These are phyloP conservation scores for Dipodomys merriami DNA, from an alignment of 2,113 vertebrate genomes.

Conservation along the genomic window DNA sequence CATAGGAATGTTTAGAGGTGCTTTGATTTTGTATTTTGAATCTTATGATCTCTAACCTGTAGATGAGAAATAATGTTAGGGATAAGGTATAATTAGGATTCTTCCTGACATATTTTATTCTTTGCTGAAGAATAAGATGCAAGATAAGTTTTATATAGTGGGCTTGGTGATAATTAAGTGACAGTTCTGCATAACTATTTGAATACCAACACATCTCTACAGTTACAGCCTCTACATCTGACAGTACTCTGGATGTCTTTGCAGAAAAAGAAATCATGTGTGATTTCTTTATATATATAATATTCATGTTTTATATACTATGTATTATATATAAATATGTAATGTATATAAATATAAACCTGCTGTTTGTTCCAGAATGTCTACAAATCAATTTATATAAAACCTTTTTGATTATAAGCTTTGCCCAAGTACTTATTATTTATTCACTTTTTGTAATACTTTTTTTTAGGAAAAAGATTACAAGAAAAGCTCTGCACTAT, in stretches of 20 bases:
- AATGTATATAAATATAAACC: conserved; percentile 9
- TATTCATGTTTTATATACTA: too few species aligned
- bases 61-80: conserved; percentile 27
- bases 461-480: conserved; percentile 47
- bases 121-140: conserved; percentile 63
- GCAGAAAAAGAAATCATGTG: conserved; percentile 13
- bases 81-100: conserved; percentile 74
- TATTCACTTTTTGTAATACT: conserved; percentile 60
- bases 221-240: neutral
- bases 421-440: neutral
- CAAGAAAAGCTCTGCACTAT: neutral
- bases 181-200: conserved; percentile 53
- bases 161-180: conserved; percentile 69
- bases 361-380: conserved; percentile 62
- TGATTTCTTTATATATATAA: too few species aligned
- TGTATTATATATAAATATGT: too few species aligned
- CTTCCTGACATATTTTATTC: conserved; percentile 35
- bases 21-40: conserved; percentile 54
- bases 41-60: conserved; percentile 40
- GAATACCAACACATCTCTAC: conserved; percentile 56
- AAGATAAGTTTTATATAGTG: conserved; percentile 16
- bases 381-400: conserved; percentile 53
- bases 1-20: conserved; percentile 42
- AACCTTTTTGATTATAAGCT: conserved; percentile 62
- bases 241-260: neutral